phyloP scores from a whole-genome alignment of 2,113 vertebrate species.

The Chionis minor region DNA sequence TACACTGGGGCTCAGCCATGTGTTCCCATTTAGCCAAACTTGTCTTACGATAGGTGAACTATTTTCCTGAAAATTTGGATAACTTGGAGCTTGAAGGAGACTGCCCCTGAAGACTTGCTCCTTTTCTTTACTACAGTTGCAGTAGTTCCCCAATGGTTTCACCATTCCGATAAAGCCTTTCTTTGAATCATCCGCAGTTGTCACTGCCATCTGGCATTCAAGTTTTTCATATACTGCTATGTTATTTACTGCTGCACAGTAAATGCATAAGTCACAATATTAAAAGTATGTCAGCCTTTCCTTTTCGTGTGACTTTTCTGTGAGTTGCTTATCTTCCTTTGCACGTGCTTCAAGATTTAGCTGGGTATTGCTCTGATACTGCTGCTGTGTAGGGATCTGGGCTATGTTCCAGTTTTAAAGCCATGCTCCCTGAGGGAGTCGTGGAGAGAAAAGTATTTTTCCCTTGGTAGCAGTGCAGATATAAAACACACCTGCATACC shows the following conservation, averaged over 20 bases:
- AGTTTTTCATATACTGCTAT: neutral
- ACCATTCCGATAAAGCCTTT: neutral
- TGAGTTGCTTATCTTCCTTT: neutral
- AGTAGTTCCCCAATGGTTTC: neutral
- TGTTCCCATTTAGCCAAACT: neutral
- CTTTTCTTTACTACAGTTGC: neutral
- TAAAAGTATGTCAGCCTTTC: neutral
- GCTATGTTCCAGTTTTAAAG: neutral
- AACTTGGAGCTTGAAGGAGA: neutral
- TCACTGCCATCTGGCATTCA: neutral
- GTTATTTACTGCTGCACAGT: neutral
- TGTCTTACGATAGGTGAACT: neutral
- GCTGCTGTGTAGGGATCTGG: neutral
- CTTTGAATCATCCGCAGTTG: neutral
- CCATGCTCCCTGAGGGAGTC: rapidly evolving
- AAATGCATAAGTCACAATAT: neutral
- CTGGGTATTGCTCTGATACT: neutral
- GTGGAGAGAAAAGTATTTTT: neutral
- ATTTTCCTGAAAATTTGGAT: neutral
- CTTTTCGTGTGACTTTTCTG: neutral
- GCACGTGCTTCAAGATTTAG: neutral
- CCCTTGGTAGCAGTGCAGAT: neutral
- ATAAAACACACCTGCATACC: neutral
- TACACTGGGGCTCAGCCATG: neutral
- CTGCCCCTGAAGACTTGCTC: neutral